Base-by-base conservation (phyloP, 2,113 vertebrate species). In the Gymnobelideus leadbeateri region DNA sequence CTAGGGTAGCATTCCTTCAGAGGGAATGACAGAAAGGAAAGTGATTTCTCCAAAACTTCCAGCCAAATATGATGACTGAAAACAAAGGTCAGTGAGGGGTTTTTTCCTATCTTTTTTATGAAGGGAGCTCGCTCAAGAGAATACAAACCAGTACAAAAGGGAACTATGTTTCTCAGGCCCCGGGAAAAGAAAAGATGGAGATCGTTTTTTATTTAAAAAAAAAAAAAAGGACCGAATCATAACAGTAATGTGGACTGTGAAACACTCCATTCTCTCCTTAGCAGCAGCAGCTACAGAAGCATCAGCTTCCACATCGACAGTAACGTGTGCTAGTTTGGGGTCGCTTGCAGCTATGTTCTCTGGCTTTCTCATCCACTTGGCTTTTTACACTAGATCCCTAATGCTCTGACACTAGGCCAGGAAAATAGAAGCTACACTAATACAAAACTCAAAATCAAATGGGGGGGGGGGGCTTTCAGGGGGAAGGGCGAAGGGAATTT, bases 401-500 rank as follows among this genome's bases (percentile, higher is more conserved):
- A 97, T 95, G 91, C 94, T 94, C 93, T 98, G 98, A 98, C 97
- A 98, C 53, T 94, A 96, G 97, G 97, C 97, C 98, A 97, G 94
- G 96, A 97, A 98, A 97, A 98, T 96, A 96, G 89, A 98, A 98
- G 97, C 97, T 96, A 96, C 96, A 96, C 93, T 98, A 98, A 77
- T 97, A 96, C 90, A 97, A 96, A 95, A 96, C 89, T 84, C 68
- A 84, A 95, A 97, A 94, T 93, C 91, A 91, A 91, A 96, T 92
- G 52, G 26, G 43, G 47, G 19, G 8, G 1, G 92, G 68, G 54
- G 89, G 91, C n/a, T n/a, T 49, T 49, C 47, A n/a, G 57, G 57
- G 68, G 43, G 51, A 52, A 4, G 52, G 52, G 52, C 49, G 68
- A 47, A 55, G 53, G 91, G 94, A 92, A 92, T 97, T 96, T 96